Percentiles rank a stretch among this genome's conserved stretches.
Evolutionary conservation across 2,888 invertebrate species (phyloP).

Genomic region (Cheilosia grossa): DNA sequence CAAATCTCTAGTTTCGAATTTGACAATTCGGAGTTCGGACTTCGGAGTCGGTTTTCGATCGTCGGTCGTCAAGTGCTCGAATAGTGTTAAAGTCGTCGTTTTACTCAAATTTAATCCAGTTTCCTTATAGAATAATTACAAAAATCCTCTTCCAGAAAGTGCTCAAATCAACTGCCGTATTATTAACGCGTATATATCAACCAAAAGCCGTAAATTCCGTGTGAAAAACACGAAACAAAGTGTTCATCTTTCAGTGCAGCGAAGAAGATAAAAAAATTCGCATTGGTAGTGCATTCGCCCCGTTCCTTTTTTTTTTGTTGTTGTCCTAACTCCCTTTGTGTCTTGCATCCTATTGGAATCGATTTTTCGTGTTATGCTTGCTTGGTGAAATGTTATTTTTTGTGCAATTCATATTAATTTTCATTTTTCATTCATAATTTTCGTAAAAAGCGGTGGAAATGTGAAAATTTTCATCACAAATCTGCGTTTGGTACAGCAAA

Average conservation of each 20-base stretch:
- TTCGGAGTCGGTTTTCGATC: conserved; percentile 73
- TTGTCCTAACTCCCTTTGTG: conserved; percentile 64
- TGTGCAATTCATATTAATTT: conserved; percentile 21
- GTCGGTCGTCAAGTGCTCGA: conserved; percentile 62
- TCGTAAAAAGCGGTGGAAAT: conserved; percentile 18
- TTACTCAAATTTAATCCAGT: conserved; percentile 58
- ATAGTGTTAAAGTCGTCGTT: conserved; percentile 47
- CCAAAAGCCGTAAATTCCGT: conserved; percentile 19
- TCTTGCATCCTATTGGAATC: conserved; percentile 38
- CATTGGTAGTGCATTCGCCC: conserved; percentile 73
- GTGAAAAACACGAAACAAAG: conserved; percentile 60
- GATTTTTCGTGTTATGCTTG: conserved; percentile 8
- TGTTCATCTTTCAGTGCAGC: conserved; percentile 47
- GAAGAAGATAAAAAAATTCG: conserved; percentile 59
- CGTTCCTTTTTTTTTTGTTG: conserved; percentile 48
- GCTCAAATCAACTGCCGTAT: conserved; percentile 43
- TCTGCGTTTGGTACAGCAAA: conserved; percentile 55
- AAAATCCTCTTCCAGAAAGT: conserved; percentile 29
- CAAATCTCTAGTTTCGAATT: conserved; percentile 55
- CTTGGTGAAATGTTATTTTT: conserved; percentile 39
- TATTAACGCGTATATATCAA: conserved; percentile 24
- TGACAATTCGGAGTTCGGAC: conserved; percentile 72
- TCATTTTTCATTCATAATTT: conserved; percentile 59
- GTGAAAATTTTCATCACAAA: conserved; percentile 31
- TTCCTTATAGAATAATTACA: conserved; percentile 20